Conservation (phyloP, 1,140 invertebrate species). For the Phocides pigmalion region DNA sequence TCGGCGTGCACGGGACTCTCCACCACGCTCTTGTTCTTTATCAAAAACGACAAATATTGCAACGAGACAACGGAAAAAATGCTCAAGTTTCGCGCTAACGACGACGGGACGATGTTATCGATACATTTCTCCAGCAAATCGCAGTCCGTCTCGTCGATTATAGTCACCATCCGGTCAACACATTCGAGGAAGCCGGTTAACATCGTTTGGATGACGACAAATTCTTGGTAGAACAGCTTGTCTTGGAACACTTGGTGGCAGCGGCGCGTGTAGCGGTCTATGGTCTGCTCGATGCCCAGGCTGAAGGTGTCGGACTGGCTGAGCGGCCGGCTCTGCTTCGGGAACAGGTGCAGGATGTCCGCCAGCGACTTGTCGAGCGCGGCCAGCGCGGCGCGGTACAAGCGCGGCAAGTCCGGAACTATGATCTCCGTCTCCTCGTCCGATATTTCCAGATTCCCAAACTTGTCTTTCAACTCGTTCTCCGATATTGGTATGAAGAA, state of each 20-base stretch:
- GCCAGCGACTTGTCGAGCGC: constrained; percentile 68
- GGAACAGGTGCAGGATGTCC: constrained; percentile 73
- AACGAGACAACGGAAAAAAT: constrained; percentile 77
- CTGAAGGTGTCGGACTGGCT: constrained; percentile 79
- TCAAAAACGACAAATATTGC: constrained; percentile 81
- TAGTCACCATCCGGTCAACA: constrained; percentile 52
- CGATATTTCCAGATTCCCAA: constrained; percentile 66
- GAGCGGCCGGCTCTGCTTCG: constrained; percentile 77
- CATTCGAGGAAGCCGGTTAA: constrained; percentile 67
- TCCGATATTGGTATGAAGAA: constrained; percentile 80
- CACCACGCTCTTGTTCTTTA: constrained; percentile 74
- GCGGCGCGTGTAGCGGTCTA: constrained; percentile 78
- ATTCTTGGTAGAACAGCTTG: constrained; percentile 78
- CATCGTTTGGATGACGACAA: constrained; percentile 68
- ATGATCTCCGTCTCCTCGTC: constrained; percentile 72
- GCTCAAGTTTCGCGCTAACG: constrained; percentile 67
- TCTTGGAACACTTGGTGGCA: constrained; percentile 82
- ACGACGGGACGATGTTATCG: constrained; percentile 65
- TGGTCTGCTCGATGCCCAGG: constrained; percentile 71
- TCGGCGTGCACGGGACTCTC: constrained; percentile 65
- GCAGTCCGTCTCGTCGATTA: constrained; percentile 68
- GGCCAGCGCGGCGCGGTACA: constrained; percentile 60
- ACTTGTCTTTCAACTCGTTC: constrained; percentile 63
- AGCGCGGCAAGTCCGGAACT: constrained; percentile 65
- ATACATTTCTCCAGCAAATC: constrained; percentile 73